Evolutionary conservation across 1,140 invertebrate species (phyloP), one percentile per base, ranked within the genome.

Genomic region (Euglossa dilemma): DNA sequence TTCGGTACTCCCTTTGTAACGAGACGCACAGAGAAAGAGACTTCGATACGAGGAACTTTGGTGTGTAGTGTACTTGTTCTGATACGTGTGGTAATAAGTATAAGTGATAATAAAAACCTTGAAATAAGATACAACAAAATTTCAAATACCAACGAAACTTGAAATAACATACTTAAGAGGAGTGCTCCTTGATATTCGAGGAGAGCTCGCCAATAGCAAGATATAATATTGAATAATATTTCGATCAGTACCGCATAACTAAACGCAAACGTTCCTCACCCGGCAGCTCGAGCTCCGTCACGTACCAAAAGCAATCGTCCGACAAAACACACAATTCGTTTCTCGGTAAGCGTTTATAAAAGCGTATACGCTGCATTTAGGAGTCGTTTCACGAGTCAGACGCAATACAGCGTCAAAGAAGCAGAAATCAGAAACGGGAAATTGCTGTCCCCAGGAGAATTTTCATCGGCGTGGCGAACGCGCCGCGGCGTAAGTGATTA

Each of bases 1-100:
- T 50, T 74, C 47, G n/a, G 59, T 47, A 72, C 12, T 57, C 74
- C 57, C 57, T 83, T 80, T 85, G 77, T 11, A 23, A 66, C 73
- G 36, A 23, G n/a, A n/a, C 9, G 61, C 63, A 18, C 57, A 20
- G 66, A 81, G 83, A 84, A 80, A 73, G 59, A 47, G 75, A 20
- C 20, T 50, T 61, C 69, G 36, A 67, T 70, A 67, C 74, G 59
- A 76, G 74, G 52, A 2, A 6, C n/a, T 57, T 23, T 16, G 14
- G 0, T 14, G 14, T 2, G 2, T 52, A 50, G 9, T 14, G 9
- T 52, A 16, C 12, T 12, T 52, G 12, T 52, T 12, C 12, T 36
- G 36, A 36, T 36, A 36, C 36, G 4, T 36, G 36, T 36, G 36
- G 36, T 36, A 36, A 36, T 2, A 36, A 36, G 36, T 36, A 36